These are phyloP conservation scores for Cinclus mexicanus DNA, from an alignment of 2,113 vertebrate species.

Conservation along the genomic window DNA sequence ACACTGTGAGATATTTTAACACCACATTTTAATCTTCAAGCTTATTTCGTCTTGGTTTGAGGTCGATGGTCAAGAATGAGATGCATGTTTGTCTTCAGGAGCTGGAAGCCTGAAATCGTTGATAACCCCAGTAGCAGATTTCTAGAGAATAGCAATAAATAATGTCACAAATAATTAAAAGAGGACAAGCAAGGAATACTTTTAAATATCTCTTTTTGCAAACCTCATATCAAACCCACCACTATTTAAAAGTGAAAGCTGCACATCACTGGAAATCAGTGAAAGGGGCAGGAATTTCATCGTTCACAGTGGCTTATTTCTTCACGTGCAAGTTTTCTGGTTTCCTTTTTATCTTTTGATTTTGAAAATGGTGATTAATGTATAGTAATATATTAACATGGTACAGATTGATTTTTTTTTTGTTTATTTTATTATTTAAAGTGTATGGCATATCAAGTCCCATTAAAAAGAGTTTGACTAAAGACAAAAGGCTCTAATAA, in stretches of 20 bases:
- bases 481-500: constrained; percentile 65
- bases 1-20: neutral
- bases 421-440: neutral
- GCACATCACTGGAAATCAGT: neutral
- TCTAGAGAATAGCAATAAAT: neutral
- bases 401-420: neutral
- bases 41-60: neutral
- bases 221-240: neutral
- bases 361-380: neutral
- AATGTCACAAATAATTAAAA: neutral
- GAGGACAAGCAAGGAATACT: neutral
- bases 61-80: neutral
- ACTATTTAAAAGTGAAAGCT: neutral
- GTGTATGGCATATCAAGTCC: neutral
- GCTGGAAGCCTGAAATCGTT: neutral
- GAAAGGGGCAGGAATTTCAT: neutral
- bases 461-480: constrained; percentile 9
- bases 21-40: neutral
- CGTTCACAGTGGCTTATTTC: neutral
- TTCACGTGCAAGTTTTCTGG: neutral
- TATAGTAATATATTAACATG: neutral
- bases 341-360: neutral
- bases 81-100: neutral
- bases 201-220: neutral
- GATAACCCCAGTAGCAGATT: neutral